A percentile compares a stretch with the other conserved stretches of the same genome.
Conservation (phyloP, 37 sponge, comb jelly and placozoan genomes). For the Ianthella basta region DNA sequence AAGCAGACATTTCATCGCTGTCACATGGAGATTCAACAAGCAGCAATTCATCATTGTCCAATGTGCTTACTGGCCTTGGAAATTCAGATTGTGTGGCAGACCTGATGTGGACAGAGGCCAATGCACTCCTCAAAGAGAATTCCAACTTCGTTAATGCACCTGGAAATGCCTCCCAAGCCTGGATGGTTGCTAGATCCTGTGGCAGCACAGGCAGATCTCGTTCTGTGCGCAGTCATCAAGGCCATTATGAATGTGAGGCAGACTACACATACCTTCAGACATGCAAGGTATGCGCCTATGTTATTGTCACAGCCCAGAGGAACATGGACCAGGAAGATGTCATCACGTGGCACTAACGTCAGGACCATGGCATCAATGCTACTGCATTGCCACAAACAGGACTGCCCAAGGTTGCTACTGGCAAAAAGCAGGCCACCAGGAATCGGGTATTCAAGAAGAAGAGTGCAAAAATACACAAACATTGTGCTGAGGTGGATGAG, state of each 20-base stretch:
- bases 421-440: neutral
- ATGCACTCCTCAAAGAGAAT: neutral
- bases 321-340: neutral
- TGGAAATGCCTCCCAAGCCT: neutral
- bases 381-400: conserved; percentile 18
- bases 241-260: conserved; percentile 26
- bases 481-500: neutral
- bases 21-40: neutral
- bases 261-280: neutral
- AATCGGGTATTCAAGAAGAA: conserved; percentile 11
- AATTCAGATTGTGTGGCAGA: neutral
- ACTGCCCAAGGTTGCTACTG: neutral
- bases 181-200: neutral
- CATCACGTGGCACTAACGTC: too few species aligned
- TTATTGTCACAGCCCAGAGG: neutral
- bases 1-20: neutral
- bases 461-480: conserved; percentile 4
- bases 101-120: neutral
- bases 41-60: neutral
- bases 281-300: neutral
- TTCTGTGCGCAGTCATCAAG: conserved; percentile 15
- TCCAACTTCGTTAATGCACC: conserved; percentile 10
- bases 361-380: neutral
- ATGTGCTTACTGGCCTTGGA: neutral
- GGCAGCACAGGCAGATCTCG: neutral